These are phyloP conservation scores for Periophthalmus magnuspinnatus DNA, from an alignment of 2,797 vertebrate species.

Conservation along the genomic window DNA sequence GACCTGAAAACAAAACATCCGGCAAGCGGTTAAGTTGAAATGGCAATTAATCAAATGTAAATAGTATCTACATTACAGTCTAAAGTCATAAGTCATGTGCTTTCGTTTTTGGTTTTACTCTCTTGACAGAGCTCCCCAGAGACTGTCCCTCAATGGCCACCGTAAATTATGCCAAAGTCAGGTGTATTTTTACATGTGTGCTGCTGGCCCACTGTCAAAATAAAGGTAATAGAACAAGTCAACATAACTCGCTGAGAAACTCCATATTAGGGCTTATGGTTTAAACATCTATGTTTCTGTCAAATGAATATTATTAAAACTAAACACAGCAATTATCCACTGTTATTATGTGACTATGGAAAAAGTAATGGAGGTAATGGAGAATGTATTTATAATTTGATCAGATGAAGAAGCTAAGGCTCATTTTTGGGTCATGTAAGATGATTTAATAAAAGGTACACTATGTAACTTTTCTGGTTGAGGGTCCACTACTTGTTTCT, in stretches of 20 bases:
- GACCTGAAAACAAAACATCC: conserved; percentile 49
- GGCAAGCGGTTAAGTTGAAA: conserved; percentile 17
- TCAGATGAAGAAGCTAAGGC: background rate
- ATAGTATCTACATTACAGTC: conserved; percentile 16
- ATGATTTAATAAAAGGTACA: too few relatives aligned
- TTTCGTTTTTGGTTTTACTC: conserved; percentile 23
- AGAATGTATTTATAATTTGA: too few relatives aligned
- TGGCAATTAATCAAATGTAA: conserved; percentile 37
- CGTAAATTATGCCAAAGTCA: conserved; percentile 6
- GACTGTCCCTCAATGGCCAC: conserved; percentile 7
- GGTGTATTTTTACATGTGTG: conserved; percentile 12
- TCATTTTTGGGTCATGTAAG: too few relatives aligned
- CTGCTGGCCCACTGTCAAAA: conserved; percentile 11
- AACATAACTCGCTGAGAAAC: background rate
- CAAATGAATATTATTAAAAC: background rate
- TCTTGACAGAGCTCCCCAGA: conserved; percentile 9
- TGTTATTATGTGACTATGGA: background rate
- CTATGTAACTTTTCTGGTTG: too few relatives aligned
- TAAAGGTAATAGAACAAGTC: conserved; percentile 1
- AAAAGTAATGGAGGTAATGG: background rate
- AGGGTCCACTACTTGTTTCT: too few relatives aligned
- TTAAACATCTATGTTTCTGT: background rate
- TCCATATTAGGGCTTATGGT: background rate
- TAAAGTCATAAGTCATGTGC: background rate
- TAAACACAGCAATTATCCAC: too few relatives aligned